These are phyloP conservation scores for Noctilio leporinus DNA, from an alignment of 2,113 vertebrate species.

Conservation along the genomic window DNA sequence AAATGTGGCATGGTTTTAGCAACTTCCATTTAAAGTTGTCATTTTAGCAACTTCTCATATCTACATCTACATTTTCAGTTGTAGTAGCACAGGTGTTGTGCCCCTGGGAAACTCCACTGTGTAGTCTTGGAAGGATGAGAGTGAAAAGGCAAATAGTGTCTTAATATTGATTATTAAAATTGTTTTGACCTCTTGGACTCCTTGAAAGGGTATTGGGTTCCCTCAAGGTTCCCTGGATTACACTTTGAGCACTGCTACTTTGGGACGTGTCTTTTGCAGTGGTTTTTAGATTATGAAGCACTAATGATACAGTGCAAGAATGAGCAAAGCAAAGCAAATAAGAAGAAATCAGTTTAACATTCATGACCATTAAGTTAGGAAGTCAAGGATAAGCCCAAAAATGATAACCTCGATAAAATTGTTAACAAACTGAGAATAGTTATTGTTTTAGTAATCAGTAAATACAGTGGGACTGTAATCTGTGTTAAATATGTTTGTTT, in stretches of 20 bases:
- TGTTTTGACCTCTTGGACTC: neutral
- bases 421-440: neutral
- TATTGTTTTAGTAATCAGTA: neutral
- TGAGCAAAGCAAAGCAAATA: neutral
- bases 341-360: neutral
- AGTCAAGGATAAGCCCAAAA: neutral
- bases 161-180: neutral
- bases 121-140: neutral
- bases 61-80: neutral
- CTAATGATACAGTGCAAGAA: neutral
- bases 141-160: neutral
- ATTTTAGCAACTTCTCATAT: neutral
- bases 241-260: neutral
- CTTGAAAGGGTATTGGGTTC: neutral
- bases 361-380: neutral
- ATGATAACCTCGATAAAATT: neutral
- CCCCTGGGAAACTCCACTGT: neutral
- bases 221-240: neutral
- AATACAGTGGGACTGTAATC: neutral
- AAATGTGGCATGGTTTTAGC: neutral
- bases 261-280: neutral
- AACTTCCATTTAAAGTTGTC: no score
- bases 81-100: neutral
- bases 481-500: neutral
- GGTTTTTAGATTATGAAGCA: neutral